A percentile compares a stretch with the other conserved stretches of the same genome.
phyloP scores from a whole-genome alignment of 2,797 vertebrate species.

The Myotis planiceps region DNA sequence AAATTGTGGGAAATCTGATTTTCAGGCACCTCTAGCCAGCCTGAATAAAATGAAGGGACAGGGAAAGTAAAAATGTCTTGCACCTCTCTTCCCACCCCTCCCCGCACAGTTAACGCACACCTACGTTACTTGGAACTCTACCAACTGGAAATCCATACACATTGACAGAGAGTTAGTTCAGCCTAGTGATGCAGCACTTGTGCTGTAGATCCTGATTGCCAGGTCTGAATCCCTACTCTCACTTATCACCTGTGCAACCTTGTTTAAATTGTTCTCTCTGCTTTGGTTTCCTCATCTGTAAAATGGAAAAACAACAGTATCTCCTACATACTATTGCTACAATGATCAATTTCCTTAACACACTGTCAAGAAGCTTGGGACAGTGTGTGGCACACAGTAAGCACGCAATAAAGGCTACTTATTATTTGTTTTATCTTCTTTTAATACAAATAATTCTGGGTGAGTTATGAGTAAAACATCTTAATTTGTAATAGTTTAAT shows the following conservation, averaged over 20 bases:
- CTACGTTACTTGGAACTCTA: background rate
- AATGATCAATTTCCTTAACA: background rate
- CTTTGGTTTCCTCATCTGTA: background rate
- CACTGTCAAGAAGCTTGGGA: background rate
- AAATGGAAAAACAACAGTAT: background rate
- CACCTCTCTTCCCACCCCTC: background rate
- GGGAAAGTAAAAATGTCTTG: background rate
- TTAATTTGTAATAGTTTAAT: background rate
- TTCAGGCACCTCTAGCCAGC: background rate
- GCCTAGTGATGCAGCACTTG: background rate
- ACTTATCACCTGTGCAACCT: background rate
- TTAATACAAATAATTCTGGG: background rate
- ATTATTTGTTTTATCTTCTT: background rate
- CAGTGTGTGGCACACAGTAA: background rate
- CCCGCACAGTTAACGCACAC: background rate
- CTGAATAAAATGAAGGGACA: background rate
- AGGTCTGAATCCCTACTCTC: background rate
- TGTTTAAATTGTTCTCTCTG: background rate
- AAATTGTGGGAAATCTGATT: background rate
- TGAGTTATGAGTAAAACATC: background rate
- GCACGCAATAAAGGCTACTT: background rate
- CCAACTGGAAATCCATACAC: background rate
- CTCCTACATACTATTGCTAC: background rate
- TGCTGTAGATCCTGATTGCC: background rate
- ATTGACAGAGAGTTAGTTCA: background rate